phyloP scores from a whole-genome alignment of 2,113 vertebrate genomes.

The Anthoscopus minutus region DNA sequence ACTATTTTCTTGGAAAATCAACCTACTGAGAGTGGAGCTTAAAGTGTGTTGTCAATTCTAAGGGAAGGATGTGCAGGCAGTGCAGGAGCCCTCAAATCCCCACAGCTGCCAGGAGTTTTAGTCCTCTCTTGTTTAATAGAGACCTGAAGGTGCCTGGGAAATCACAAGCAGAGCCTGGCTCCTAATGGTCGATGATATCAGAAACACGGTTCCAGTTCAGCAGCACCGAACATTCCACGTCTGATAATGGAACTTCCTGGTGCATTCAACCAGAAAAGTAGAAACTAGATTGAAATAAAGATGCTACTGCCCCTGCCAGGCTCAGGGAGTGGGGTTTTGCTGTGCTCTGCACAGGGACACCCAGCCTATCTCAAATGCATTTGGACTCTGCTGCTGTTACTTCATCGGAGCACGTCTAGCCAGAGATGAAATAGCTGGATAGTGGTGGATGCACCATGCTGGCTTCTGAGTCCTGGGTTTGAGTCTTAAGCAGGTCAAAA shows the following conservation, averaged over 20 bases:
- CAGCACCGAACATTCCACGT: not conserved
- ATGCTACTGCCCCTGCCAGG: not conserved
- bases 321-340: not conserved
- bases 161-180: not conserved
- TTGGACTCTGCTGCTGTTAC: not conserved
- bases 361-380: not conserved
- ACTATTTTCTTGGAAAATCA: not conserved
- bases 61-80: not conserved
- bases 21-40: not conserved
- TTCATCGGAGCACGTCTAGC: not conserved
- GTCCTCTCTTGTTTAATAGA: not conserved
- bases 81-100: not conserved
- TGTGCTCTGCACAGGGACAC: not conserved
- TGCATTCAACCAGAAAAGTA: slow-evolving; percentile 1
- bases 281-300: slow-evolving; percentile 33
- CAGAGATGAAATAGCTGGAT: not conserved
- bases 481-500: not conserved
- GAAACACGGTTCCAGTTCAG: slow-evolving; percentile 1
- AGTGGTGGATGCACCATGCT: not conserved
- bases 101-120: not conserved
- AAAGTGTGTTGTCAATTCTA: accelerated
- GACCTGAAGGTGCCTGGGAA: not conserved
- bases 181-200: slow-evolving; percentile 9
- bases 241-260: not conserved
- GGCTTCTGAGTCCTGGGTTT: not conserved